These are phyloP conservation scores for Lutjanus argentimaculatus DNA, from an alignment of 2,797 vertebrate genomes.

Conservation along the genomic window DNA sequence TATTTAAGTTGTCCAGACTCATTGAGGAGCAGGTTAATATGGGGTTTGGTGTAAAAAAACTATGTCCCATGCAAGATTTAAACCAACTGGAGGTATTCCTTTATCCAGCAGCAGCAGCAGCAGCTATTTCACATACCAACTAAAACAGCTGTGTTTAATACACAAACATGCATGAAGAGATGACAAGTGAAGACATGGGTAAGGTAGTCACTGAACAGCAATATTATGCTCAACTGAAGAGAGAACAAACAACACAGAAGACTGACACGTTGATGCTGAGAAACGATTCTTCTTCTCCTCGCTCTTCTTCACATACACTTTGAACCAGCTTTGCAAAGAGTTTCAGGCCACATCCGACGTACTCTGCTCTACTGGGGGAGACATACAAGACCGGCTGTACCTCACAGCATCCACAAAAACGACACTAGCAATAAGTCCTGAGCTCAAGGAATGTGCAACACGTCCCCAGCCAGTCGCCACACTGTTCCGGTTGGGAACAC, in stretches of 20 bases:
- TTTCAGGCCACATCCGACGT: conserved; percentile 45
- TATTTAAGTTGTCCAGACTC: conserved; percentile 2
- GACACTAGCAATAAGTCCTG: conserved; percentile 82
- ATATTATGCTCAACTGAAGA: conserved; percentile 51
- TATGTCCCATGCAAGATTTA: conserved; percentile 52
- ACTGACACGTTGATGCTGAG: conserved; percentile 36
- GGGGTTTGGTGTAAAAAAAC: conserved; percentile 35
- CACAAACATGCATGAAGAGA: conserved; percentile 73
- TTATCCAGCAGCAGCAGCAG: conserved; percentile 53
- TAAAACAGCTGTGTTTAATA: conserved; percentile 58
- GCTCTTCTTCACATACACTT: conserved; percentile 53
- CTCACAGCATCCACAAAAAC: conserved; percentile 71
- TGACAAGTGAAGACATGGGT: conserved; percentile 49
- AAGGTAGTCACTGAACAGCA: conserved; percentile 52
- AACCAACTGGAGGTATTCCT: conserved; percentile 54
- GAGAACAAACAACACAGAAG: conserved; percentile 45
- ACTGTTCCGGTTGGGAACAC: conserved; percentile 53
- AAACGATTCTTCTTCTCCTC: conserved; percentile 46
- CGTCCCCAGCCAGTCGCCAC: conserved; percentile 69
- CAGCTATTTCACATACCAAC: conserved; percentile 74
- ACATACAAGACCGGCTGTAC: conserved; percentile 58
- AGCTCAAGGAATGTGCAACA: conserved; percentile 88
- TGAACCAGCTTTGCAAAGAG: conserved; percentile 58
- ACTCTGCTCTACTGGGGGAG: conserved; percentile 46
- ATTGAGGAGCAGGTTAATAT: conserved; percentile 35